A percentile compares a stretch with the other conserved stretches of the same genome.
Evolutionary conservation across 1,140 invertebrate species (phyloP).

Genomic region (Monomorium pharaonis): DNA sequence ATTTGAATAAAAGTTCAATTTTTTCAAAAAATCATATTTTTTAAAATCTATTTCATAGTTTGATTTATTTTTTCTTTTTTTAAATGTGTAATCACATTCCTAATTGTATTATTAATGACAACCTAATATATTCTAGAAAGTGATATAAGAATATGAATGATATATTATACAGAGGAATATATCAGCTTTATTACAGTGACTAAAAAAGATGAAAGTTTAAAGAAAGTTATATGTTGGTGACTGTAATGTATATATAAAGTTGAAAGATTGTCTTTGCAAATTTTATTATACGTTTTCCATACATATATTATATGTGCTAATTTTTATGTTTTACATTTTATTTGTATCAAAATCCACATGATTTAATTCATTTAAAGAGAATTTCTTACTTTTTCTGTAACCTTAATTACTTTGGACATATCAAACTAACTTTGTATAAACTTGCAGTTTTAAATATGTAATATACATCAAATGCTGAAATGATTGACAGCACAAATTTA

Average conservation of each 20-base stretch:
- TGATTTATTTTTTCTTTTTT: not conserved
- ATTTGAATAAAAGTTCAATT: not conserved
- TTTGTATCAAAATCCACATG: conserved; percentile 46
- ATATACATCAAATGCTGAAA: conserved; percentile 52
- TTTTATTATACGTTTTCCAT: conserved; percentile 36
- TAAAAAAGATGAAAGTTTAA: conserved; percentile 12
- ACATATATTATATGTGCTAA: conserved; percentile 39
- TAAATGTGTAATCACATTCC: not conserved
- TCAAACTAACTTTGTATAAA: not conserved
- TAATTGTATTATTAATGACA: not conserved
- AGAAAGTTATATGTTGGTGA: conserved; percentile 21
- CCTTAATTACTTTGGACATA: not conserved
- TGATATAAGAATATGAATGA: not conserved
- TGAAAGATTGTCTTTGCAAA: conserved; percentile 60
- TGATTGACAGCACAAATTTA: not conserved
- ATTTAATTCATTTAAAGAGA: conserved; percentile 1
- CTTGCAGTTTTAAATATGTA: conserved; percentile 10
- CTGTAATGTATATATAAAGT: conserved; percentile 60
- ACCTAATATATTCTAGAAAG: not conserved
- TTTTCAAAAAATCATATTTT: not conserved
- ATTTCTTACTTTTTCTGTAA: conserved; percentile 10
- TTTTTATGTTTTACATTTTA: conserved; percentile 40
- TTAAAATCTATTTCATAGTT: not conserved
- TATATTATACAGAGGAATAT: not conserved
- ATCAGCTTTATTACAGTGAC: not conserved